Evolutionary conservation across 2,113 vertebrate species (phyloP).

Genomic region (Glaucomys volans): DNA sequence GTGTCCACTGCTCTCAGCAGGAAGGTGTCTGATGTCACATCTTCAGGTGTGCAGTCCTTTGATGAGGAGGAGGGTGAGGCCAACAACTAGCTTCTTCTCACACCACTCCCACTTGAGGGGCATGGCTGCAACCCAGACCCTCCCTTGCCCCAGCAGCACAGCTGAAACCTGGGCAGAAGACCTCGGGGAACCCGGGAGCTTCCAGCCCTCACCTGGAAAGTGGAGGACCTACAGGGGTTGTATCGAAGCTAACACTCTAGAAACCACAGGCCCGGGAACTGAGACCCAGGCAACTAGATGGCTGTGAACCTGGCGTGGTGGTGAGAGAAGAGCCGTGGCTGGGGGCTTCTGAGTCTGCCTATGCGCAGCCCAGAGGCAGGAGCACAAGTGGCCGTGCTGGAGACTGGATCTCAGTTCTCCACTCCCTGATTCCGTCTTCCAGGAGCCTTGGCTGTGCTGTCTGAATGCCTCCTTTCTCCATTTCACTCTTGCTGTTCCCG

Average conservation of each 20-base stretch:
- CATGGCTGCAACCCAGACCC: conserved; percentile 47
- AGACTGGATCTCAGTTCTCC: conserved; percentile 16
- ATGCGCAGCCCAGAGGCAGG: background rate
- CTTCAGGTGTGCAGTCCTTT: conserved; percentile 93
- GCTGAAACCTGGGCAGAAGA: conserved; percentile 45
- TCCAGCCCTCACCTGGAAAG: background rate
- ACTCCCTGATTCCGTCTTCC: conserved; percentile 64
- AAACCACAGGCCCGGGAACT: background rate
- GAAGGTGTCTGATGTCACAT: conserved; percentile 94
- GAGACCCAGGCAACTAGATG: conserved; percentile 46
- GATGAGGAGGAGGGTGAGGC: conserved; percentile 94
- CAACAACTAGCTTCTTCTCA: conserved; percentile 87
- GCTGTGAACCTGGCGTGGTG: background rate
- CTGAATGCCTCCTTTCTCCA: conserved; percentile 67
- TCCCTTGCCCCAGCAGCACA: conserved; percentile 56
- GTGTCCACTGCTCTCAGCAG: conserved; percentile 91
- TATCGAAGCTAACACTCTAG: background rate
- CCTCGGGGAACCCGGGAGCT: background rate
- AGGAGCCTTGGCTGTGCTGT: conserved; percentile 56
- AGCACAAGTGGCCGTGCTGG: background rate
- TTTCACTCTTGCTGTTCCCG: conserved; percentile 52
- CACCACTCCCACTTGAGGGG: conserved; percentile 35
- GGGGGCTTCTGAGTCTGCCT: conserved; percentile 56
- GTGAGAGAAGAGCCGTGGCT: background rate
- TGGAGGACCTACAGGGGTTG: background rate